These are phyloP conservation scores for Conus canariensis DNA, from an alignment of 2,888 invertebrate genomes.

Conservation along the genomic window DNA sequence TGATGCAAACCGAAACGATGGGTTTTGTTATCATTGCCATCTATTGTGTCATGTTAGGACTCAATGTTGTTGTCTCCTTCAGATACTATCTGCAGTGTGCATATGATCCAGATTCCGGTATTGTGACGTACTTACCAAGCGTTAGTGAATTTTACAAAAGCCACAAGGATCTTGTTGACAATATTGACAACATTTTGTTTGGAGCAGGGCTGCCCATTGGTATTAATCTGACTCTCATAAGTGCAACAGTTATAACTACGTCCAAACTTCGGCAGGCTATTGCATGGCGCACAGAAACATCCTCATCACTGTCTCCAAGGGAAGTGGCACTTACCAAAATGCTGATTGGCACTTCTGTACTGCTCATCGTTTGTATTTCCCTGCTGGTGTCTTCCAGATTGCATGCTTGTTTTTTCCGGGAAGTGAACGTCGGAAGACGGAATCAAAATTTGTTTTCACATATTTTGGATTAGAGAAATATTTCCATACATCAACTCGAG, in stretches of 20 bases:
- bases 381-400: neutral
- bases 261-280: neutral
- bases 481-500: neutral
- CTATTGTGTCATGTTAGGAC: neutral
- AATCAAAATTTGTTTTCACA: neutral
- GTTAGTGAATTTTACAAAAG: neutral
- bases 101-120: neutral
- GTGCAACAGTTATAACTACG: neutral
- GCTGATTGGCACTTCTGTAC: neutral
- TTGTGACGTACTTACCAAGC: too few species aligned
- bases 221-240: neutral
- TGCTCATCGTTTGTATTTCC: neutral
- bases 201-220: neutral
- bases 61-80: neutral
- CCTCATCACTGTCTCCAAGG: neutral
- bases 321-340: conserved; percentile 2
- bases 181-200: neutral
- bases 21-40: neutral
- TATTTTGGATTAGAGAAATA: neutral
- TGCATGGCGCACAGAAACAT: neutral
- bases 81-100: neutral
- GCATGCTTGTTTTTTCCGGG: neutral
- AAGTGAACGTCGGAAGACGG: neutral
- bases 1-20: neutral
- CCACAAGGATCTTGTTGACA: neutral